Evolutionary conservation across 2,113 vertebrate species (phyloP).

Genomic region (Corynorhinus townsendii): DNA sequence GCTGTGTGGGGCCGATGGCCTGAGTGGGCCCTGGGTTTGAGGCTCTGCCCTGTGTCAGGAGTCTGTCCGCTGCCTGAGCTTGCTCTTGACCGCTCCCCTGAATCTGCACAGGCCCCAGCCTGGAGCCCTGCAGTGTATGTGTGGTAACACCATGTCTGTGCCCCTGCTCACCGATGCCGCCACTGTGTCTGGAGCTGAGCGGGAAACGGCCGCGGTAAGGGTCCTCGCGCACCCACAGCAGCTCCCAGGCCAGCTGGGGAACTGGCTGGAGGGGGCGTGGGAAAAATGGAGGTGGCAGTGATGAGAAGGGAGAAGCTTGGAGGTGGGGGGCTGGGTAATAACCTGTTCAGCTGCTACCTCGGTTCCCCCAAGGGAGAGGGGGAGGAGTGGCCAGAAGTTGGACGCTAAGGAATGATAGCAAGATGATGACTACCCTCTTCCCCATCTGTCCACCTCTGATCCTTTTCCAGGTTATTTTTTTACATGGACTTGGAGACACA

Average conservation of each 20-base stretch:
- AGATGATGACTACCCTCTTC: background rate
- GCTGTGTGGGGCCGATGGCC: background rate
- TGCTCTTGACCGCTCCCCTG: conserved; percentile 35
- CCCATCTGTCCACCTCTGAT: background rate
- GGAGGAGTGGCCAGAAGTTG: background rate
- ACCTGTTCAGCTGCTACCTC: background rate
- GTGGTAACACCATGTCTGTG: conserved; percentile 99
- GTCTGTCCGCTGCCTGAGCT: background rate
- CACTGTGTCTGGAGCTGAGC: conserved; percentile 94
- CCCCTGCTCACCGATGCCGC: conserved; percentile 97
- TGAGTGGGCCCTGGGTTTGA: background rate
- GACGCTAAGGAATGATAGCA: background rate
- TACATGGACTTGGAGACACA: conserved; percentile 96
- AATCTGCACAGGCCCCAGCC: conserved; percentile 72
- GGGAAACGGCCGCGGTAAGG: conserved; percentile 97
- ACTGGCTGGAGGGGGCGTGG: background rate
- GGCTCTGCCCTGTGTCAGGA: background rate
- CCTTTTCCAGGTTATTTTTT: conserved; percentile 93
- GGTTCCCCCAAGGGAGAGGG: background rate
- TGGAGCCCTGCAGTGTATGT: conserved; percentile 94
- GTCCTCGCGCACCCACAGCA: background rate
- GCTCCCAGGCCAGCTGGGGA: background rate
- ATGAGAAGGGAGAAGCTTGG: background rate
- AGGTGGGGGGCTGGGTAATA: background rate
- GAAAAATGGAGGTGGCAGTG: conserved; percentile 10